phyloP scores from a whole-genome alignment of 2,888 invertebrate species.

The Sepiola atlantica region DNA sequence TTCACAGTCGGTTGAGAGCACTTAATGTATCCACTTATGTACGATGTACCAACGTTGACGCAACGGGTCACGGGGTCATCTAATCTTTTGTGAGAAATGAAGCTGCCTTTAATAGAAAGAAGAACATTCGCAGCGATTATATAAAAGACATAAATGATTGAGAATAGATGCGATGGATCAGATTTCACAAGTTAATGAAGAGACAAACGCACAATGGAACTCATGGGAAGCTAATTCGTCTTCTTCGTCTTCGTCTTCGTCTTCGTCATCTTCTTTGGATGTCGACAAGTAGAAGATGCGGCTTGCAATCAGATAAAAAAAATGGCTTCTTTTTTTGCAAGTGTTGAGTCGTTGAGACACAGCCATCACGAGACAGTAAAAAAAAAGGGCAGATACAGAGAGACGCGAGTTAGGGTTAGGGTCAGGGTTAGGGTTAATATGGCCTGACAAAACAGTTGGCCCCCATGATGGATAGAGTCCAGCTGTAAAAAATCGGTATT shows the following conservation, averaged over 20 bases:
- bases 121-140: neutral
- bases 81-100: too few species aligned
- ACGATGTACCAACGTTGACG: too few species aligned
- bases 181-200: constrained; percentile 4
- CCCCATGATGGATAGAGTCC: constrained; percentile 3
- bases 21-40: too few species aligned
- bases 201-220: neutral
- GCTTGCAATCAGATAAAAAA: neutral
- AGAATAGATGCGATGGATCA: neutral
- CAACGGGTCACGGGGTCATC: too few species aligned
- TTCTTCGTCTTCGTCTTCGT: too few species aligned
- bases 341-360: neutral
- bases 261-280: too few species aligned
- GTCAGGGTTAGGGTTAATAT: neutral
- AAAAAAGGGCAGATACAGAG: neutral
- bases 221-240: neutral
- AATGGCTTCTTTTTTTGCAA: neutral
- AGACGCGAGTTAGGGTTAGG: neutral
- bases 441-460: constrained; percentile 32
- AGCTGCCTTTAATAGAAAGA: too few species aligned
- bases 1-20: too few species aligned
- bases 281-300: constrained; percentile 13
- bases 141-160: neutral
- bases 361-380: neutral
- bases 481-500: constrained; percentile 20